Conservation (phyloP, 2,113 vertebrate genomes). For the Pachycephala philippinensis region DNA sequence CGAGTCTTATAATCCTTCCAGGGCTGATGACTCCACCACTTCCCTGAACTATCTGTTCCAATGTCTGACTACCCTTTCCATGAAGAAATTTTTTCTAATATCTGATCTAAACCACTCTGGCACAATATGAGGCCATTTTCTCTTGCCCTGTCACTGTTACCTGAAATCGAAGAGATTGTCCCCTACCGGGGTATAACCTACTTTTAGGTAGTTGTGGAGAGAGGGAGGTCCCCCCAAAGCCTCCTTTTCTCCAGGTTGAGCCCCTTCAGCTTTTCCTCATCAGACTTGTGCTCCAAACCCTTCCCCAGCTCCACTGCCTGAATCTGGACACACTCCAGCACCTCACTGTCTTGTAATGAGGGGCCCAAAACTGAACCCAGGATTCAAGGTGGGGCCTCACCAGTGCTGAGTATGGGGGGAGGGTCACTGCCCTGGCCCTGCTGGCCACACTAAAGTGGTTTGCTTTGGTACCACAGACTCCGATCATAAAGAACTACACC, state of each 20-base stretch:
- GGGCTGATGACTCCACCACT: background rate
- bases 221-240: too few relatives aligned
- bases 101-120: background rate
- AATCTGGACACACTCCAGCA: fast-evolving
- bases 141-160: background rate
- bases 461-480: background rate
- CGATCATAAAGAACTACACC: background rate
- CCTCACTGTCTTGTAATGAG: background rate
- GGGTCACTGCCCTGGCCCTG: background rate
- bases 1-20: background rate
- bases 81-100: background rate
- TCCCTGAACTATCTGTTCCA: background rate
- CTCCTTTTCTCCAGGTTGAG: background rate
- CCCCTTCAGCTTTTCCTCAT: background rate
- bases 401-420: background rate
- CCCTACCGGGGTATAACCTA: background rate
- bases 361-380: background rate
- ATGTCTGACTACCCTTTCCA: background rate
- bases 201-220: background rate
- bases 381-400: background rate
- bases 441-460: background rate
- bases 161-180: background rate
- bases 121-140: background rate
- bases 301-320: background rate
- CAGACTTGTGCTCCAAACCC: background rate